Conservation (phyloP, 2,113 vertebrate species). For the Megaleporinus macrocephalus region DNA sequence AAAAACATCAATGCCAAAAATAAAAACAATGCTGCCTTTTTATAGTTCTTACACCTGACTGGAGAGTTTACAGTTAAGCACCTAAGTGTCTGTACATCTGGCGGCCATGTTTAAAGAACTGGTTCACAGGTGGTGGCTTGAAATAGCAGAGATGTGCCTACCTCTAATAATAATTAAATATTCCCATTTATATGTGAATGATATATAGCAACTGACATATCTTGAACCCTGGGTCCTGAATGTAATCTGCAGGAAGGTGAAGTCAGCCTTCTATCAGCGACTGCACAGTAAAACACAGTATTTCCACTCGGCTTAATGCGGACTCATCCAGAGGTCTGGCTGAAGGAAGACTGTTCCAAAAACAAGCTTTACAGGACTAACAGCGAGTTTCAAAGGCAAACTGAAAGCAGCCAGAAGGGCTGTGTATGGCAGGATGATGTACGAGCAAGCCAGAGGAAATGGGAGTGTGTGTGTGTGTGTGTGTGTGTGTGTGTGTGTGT, state of each 20-base stretch:
- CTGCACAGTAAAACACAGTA: neutral
- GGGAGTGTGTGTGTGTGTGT: constrained; percentile 7
- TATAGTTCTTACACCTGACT: too few relatives aligned
- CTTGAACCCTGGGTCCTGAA: too few relatives aligned
- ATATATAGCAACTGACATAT: too few relatives aligned
- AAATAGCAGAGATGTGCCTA: too few relatives aligned
- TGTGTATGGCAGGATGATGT: constrained; percentile 21
- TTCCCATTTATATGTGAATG: too few relatives aligned
- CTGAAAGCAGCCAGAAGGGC: neutral
- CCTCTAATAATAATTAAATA: too few relatives aligned
- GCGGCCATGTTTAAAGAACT: too few relatives aligned
- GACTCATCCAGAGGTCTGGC: neutral
- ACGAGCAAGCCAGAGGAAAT: neutral
- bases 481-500: constrained; percentile 7
- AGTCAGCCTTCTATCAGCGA: neutral
- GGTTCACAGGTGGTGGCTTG: too few relatives aligned
- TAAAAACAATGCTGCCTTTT: too few relatives aligned
- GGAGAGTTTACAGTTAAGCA: too few relatives aligned
- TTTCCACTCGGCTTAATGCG: neutral
- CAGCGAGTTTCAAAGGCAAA: neutral
- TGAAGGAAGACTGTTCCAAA: neutral
- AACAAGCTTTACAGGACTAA: neutral
- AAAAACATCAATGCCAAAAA: too few relatives aligned
- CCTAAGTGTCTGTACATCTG: too few relatives aligned
- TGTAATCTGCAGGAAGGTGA: neutral